phyloP scores from a whole-genome alignment of 2,113 vertebrate genomes.

The Blennius ocellaris region DNA sequence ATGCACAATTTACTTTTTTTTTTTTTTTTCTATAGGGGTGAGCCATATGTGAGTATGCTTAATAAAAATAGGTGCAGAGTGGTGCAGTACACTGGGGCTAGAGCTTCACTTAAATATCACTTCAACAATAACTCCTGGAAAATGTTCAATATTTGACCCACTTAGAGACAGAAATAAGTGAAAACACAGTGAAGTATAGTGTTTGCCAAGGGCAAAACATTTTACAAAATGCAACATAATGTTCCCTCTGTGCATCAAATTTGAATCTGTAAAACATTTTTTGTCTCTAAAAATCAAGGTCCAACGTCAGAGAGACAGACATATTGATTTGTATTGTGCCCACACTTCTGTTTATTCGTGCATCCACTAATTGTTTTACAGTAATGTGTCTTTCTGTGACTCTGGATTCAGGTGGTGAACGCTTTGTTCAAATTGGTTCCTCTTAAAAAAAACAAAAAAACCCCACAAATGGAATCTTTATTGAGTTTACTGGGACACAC shows the following conservation, averaged over 20 bases:
- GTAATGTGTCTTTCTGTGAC: constrained; percentile 59
- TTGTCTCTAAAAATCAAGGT: neutral
- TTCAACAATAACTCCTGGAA: neutral
- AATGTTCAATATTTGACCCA: neutral
- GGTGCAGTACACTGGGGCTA: constrained; percentile 3
- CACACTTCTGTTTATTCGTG: constrained; percentile 52
- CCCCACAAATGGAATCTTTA: constrained; percentile 75
- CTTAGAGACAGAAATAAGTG: neutral
- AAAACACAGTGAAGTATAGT: neutral
- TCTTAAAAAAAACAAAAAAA: constrained; percentile 43
- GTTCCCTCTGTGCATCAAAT: constrained; percentile 6
- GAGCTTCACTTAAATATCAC: constrained; percentile 11
- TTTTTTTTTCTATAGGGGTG: neutral
- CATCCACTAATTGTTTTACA: constrained; percentile 45
- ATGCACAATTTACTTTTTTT: neutral
- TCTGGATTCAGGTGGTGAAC: constrained; percentile 57
- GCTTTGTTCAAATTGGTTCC: constrained; percentile 57
- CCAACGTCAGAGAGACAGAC: constrained; percentile 31
- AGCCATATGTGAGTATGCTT: neutral
- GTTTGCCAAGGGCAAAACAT: neutral
- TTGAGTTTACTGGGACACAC: constrained; percentile 71
- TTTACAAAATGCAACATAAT: neutral
- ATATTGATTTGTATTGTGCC: constrained; percentile 47
- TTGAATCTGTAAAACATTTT: neutral
- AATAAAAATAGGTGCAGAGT: constrained; percentile 1